A percentile compares a stretch with the other conserved stretches of the same genome.
Evolutionary conservation across 2,888 invertebrate species (phyloP).

Genomic region (Itoplectis maculator): DNA sequence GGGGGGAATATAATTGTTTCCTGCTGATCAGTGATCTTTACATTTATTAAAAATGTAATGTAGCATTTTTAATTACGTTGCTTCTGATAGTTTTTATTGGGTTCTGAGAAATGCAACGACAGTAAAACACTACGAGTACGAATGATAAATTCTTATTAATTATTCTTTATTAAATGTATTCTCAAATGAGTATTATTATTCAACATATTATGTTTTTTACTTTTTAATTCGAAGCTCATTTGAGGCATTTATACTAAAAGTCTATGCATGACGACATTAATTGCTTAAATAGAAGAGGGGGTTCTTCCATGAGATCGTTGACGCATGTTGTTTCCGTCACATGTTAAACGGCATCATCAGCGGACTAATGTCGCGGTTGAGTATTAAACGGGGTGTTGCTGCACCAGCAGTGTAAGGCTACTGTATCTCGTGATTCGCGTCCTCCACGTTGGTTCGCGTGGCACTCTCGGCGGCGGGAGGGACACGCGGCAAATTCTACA

Average conservation of each 20-base stretch:
- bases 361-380: conserved; percentile 74
- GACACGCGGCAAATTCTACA: conserved; percentile 15
- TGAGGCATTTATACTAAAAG: conserved; percentile 52
- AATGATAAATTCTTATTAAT: neutral
- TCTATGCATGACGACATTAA: conserved; percentile 60
- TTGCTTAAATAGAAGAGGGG: conserved; percentile 50
- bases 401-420: conserved; percentile 33
- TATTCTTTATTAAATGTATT: too few relatives aligned
- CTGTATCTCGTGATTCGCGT: conserved; percentile 58
- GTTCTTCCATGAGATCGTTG: conserved; percentile 52
- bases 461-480: conserved; percentile 16
- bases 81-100: neutral
- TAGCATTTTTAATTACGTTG: neutral
- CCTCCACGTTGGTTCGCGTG: conserved; percentile 42
- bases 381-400: conserved; percentile 50
- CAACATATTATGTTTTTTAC: neutral
- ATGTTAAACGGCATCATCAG: conserved; percentile 79
- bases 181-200: neutral
- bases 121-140: neutral
- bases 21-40: neutral
- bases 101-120: neutral
- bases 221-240: conserved; percentile 21
- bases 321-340: conserved; percentile 75
- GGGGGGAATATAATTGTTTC: neutral
- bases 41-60: conserved; percentile 13